These are phyloP conservation scores for Coleophora deauratella DNA, from an alignment of 2,888 invertebrate species.

Conservation along the genomic window DNA sequence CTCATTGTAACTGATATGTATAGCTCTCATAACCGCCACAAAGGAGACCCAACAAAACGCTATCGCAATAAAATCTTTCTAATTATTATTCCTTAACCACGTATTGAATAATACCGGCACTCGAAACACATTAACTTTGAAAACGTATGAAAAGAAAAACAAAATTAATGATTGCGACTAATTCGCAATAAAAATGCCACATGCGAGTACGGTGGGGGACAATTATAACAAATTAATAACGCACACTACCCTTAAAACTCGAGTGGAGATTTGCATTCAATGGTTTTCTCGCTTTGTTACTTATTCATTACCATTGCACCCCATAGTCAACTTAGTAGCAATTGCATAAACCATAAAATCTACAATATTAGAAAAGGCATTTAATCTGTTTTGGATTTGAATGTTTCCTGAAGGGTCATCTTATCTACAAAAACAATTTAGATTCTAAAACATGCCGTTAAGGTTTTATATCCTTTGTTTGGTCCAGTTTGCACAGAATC, in stretches of 20 bases:
- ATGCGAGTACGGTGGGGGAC: conserved; percentile 59
- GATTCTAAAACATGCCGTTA: conserved; percentile 29
- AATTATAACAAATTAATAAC: conserved; percentile 74
- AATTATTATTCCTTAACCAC: conserved; percentile 44
- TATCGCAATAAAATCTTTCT: conserved; percentile 41
- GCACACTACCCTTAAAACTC: conserved; percentile 71
- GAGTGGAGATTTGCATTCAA: conserved; percentile 71
- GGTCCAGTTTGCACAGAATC: conserved; percentile 28
- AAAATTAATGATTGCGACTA: conserved; percentile 73
- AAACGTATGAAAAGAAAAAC: conserved; percentile 57
- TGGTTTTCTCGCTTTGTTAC: conserved; percentile 57
- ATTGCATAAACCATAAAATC: not conserved
- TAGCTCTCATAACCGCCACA: conserved; percentile 26
- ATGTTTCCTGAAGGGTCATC: conserved; percentile 58
- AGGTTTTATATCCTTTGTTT: conserved; percentile 24
- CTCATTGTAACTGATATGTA: conserved; percentile 54
- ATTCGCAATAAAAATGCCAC: conserved; percentile 75
- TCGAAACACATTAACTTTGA: conserved; percentile 60
- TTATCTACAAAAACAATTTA: conserved; percentile 26
- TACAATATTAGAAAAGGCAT: conserved; percentile 15
- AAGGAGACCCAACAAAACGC: conserved; percentile 33
- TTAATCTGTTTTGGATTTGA: conserved; percentile 29
- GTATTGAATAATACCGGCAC: conserved; percentile 33
- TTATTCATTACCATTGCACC: conserved; percentile 25
- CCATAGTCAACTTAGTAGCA: conserved; percentile 19